These are phyloP conservation scores for Musca vetustissima DNA, from an alignment of 1,140 invertebrate species.

Conservation along the genomic window DNA sequence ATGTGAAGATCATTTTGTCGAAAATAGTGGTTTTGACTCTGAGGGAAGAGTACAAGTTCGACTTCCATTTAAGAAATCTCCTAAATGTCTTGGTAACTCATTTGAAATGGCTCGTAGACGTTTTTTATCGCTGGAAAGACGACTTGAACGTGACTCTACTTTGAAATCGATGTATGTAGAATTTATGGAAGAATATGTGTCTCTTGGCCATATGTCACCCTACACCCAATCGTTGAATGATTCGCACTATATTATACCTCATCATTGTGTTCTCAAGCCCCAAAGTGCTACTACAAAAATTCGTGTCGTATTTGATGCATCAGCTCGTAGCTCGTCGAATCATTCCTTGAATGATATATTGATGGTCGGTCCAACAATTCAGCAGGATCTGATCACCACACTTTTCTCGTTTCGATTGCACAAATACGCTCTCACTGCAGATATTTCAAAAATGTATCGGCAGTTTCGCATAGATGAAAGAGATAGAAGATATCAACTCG, in stretches of 20 bases:
- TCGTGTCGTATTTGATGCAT: constrained; percentile 40
- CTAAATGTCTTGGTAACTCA: too few species aligned
- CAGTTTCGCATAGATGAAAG: constrained; percentile 38
- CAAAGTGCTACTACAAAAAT: constrained; percentile 29
- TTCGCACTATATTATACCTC: neutral
- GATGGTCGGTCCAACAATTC: too few species aligned
- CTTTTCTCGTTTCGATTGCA: constrained; percentile 37
- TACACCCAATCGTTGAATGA: neutral
- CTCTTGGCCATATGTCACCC: neutral
- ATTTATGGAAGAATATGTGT: constrained; percentile 12
- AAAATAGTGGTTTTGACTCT: neutral
- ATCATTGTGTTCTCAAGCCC: neutral
- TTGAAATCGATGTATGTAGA: constrained; percentile 15
- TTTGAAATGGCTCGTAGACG: constrained; percentile 3
- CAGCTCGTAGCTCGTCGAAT: constrained; percentile 3
- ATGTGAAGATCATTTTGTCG: neutral
- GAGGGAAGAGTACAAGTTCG: neutral
- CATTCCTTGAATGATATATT: too few species aligned
- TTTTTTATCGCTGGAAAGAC: neutral
- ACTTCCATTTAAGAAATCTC: neutral
- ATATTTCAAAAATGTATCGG: constrained; percentile 45
- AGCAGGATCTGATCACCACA: neutral
- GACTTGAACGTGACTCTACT: neutral
- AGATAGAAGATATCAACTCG: too few species aligned
- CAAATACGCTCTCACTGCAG: constrained; percentile 32